Evolutionary conservation across 2,888 invertebrate species (phyloP), one percentile per base, ranked within the genome.

Genomic region (Malacosoma neustria): DNA sequence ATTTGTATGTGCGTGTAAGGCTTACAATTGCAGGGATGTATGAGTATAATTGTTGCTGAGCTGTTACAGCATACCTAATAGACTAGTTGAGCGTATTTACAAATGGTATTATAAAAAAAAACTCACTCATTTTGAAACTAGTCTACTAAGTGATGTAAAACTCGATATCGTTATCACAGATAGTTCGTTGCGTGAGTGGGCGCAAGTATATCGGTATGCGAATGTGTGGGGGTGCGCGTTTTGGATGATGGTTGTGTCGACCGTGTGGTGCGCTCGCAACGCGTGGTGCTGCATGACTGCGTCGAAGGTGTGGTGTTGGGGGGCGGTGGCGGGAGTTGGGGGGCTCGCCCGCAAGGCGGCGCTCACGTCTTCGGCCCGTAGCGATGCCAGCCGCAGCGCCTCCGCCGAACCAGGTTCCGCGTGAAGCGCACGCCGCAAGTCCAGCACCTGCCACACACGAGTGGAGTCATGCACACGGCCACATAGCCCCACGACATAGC

Each of bases 391-490:
- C 72, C 73, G 88, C 77, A 74, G 82, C 75, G 76, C 85, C 72
- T 85, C 85, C 61, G 85, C 84, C 51, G 86, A 84, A 46, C 87
- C 87, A 36, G 89, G 90, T 79, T 90, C 91, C 54, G 92, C 93
- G 85, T 93, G 93, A 80, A 93, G 90, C 70, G 92, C 92, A 77
- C 92, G 89, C 85, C 92, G 90, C 75, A 93, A 88, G 87, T 93
- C 92, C 89, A 92, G 89, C 87, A 93, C 93, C 93, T 93, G 88
- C 72, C 84, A 60, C 62, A 69, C 57, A 65, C 72, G 41, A 55
- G 48, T 49, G 48, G 45, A 44, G 48, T 49, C 54, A 58, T 52
- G 59, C 53, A 40, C 48, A n/a, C n/a, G n/a, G n/a, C n/a, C n/a
- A n/a, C n/a, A n/a, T n/a, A n/a, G n/a, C n/a, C n/a, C n/a, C n/a